Base-by-base conservation (phyloP, 2,888 invertebrate genomes). In the Alentia gelatinosa region DNA sequence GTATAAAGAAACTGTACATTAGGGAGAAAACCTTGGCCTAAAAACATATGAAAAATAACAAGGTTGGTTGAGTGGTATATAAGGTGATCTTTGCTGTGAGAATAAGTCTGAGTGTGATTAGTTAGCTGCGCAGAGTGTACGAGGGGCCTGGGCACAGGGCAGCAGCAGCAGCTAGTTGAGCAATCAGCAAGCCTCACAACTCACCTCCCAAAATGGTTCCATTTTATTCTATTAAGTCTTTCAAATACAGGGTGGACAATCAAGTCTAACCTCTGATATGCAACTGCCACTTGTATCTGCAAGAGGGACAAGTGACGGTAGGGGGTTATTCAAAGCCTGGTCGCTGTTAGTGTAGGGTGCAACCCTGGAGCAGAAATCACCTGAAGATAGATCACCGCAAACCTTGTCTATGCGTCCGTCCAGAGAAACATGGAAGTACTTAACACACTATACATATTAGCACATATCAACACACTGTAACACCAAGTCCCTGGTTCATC, bases 191-290 rank as follows among this genome's bases (percentile, higher is more conserved):
- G 79, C 37, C 37, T 30, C 37, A 0, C 47, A 33, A 89, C 92
- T 79, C 75, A 93, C 93, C 91, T 93, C 26, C 90, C 93, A 90
- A 92, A 93, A 39, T 47, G 30, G 50, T 90, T 90, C 93, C 93
- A 93, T 75, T 93, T 93, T 37, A 91, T 33, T 0, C 56, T 89
- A 63, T 92, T 92, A 19, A 93, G 91, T 79, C 88, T 86, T 23
- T 50, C 5, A 50, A 93, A 68, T 42, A 92, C 91, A 56, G 92
- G 91, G 63, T 93, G 93, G 35, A 90, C 19, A 23, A 93, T 92
- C n/a, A 93, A 50, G 47, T 93, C 92, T 83, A 89, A 92, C n/a
- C 92, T 90, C 23, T 74, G 39, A 63, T 92, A 88, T 12, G 56
- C 4, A 23, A 93, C 92, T 4, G 88, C 89, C n/a, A 92, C 90